A percentile compares a stretch with the other conserved stretches of the same genome.
These are phyloP conservation scores for Meloidogyne hapla DNA, from an alignment of 1,140 invertebrate genomes.

Conservation along the genomic window DNA sequence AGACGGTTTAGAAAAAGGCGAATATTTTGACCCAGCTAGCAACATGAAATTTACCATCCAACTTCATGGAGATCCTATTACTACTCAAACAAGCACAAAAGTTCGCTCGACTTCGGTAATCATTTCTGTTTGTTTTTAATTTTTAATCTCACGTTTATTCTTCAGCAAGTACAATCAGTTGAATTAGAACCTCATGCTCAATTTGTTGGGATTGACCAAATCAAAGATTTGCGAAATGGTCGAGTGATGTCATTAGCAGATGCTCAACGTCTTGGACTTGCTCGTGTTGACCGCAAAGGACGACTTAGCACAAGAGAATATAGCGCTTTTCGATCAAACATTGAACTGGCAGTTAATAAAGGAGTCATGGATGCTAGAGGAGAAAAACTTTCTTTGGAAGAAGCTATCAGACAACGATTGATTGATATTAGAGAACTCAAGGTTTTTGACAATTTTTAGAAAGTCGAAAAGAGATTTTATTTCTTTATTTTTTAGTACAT, in stretches of 20 bases:
- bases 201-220: constrained; percentile 63
- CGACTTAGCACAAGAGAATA: constrained; percentile 60
- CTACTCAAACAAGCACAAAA: constrained; percentile 62
- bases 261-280: constrained; percentile 60
- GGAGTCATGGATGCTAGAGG: constrained; percentile 56
- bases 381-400: constrained; percentile 63
- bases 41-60: constrained; percentile 73
- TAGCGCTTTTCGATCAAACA: constrained; percentile 62
- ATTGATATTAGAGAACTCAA: constrained; percentile 60
- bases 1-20: constrained; percentile 70
- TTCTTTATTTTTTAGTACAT: constrained; percentile 36
- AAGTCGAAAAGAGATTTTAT: neutral
- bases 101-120: constrained; percentile 53
- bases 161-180: constrained; percentile 60
- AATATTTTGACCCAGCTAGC: constrained; percentile 77
- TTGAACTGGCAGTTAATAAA: constrained; percentile 58
- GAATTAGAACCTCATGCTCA: constrained; percentile 63
- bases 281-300: constrained; percentile 62
- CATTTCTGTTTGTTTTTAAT: neutral
- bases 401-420: constrained; percentile 65
- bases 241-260: constrained; percentile 58
- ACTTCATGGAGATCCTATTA: constrained; percentile 57
- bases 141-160: neutral
- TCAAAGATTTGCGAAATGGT: constrained; percentile 56
- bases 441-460: constrained; percentile 9